Conservation (phyloP, 2,888 invertebrate species). For the Caenorhabditis afra region DNA sequence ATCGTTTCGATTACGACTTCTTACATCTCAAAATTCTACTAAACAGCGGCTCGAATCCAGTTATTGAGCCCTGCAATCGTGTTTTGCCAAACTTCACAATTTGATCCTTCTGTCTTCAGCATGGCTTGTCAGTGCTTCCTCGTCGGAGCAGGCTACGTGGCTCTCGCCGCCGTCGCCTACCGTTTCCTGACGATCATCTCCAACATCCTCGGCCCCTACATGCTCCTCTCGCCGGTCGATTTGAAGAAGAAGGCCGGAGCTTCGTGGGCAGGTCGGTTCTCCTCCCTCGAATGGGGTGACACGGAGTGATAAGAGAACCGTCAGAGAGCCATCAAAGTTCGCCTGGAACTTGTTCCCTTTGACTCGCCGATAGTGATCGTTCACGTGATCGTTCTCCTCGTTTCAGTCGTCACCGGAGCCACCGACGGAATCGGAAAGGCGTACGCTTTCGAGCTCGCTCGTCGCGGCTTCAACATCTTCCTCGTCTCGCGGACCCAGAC, state of each 20-base stretch:
- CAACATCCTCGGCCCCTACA: slow-evolving; percentile 72
- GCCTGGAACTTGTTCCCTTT: neutral
- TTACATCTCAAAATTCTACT: too few species aligned
- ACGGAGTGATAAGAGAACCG: neutral
- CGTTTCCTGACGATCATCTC: slow-evolving; percentile 62
- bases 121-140: slow-evolving; percentile 74
- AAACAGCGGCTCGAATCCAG: too few species aligned
- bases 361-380: too few species aligned
- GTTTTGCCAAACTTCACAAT: too few species aligned
- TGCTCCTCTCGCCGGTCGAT: slow-evolving; percentile 70
- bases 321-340: slow-evolving; percentile 5
- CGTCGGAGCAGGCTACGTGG: slow-evolving; percentile 69
- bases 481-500: slow-evolving; percentile 77
- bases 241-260: slow-evolving; percentile 76
- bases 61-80: too few species aligned
- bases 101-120: neutral
- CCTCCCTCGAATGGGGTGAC: neutral
- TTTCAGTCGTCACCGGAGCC: slow-evolving; percentile 79
- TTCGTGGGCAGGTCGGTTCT: slow-evolving; percentile 75
- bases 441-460: slow-evolving; percentile 78
- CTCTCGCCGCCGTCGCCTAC: slow-evolving; percentile 63
- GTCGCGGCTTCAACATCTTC: slow-evolving; percentile 76
- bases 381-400: neutral
- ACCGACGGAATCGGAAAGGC: slow-evolving; percentile 80
- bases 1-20: slow-evolving; percentile 3